Base-by-base conservation (phyloP, 2,888 invertebrate species). In the Unio delphinus region DNA sequence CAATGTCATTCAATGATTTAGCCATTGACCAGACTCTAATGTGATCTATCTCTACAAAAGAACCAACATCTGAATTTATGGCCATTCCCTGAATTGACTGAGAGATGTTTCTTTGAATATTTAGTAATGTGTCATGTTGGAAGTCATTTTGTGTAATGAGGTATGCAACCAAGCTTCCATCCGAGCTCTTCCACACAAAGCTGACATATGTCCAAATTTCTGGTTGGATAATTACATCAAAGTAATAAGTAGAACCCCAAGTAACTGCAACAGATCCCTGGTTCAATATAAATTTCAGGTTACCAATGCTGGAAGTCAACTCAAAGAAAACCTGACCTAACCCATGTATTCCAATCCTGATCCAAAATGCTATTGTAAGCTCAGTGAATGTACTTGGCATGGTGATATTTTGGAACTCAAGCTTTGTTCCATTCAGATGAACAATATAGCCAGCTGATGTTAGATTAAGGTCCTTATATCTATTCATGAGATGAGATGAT, bases 371-470 rank as follows among this genome's bases (percentile, higher is more conserved):
- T n/a, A 72, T 20, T 7, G 73, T 63, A n/a, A 69, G 65, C 55
- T 65, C 60, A 23, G 64, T 54, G 5, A 76, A 57, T 30, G 61
- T 65, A 34, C 57, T 64, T 34, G 71, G 57, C 7, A 69, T 23
- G 34, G 58, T 34, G 18, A 69, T 57, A n/a, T 6, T 69, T 28
- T 61, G 62, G 30, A 64, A 61, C 15, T 45, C 45, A 2, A 45
- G 45, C 45, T 45, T 45, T 3, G 15, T 3, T 23, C 57, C 64
- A 8, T 70, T 70, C 26, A 83, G 66, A 45, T 67, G 66, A 15
- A 81, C 66, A 11, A 70, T 64, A 66, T 76, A 78, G 8, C 82
- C 82, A 56, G 77, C 75, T 54, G 78, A 74, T 61, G 80, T 67
- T 8, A 83, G 67, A 45, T 65, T 73, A 26, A 68, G 66, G 15